These are phyloP conservation scores for Meloe dianella DNA, from an alignment of 2,888 invertebrate genomes.

Conservation along the genomic window DNA sequence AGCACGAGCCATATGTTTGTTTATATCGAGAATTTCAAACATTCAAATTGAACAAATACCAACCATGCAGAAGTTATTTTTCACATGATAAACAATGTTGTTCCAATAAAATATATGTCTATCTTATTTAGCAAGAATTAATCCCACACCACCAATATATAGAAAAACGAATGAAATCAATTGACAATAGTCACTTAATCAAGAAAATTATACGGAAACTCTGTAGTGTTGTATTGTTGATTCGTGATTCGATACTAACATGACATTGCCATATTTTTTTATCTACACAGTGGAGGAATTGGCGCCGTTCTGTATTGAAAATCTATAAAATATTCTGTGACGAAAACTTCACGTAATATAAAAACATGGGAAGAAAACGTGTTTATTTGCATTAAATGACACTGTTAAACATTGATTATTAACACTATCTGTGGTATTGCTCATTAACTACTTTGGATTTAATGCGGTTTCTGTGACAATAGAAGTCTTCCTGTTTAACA, in stretches of 20 bases:
- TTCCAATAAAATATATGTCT: constrained; percentile 29
- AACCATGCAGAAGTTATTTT: constrained; percentile 22
- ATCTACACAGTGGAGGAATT: too few species aligned
- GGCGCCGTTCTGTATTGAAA: too few species aligned
- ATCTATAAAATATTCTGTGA: too few species aligned
- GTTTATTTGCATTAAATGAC: too few species aligned
- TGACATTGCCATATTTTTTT: constrained; percentile 28
- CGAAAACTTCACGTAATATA: too few species aligned
- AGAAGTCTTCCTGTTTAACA: too few species aligned
- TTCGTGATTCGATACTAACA: constrained; percentile 25
- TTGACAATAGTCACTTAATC: constrained; percentile 33
- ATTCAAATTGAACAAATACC: constrained; percentile 24
- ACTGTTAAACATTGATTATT: too few species aligned
- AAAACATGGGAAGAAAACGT: too few species aligned
- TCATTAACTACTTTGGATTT: too few species aligned
- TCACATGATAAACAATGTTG: constrained; percentile 16
- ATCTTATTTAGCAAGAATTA: constrained; percentile 7
- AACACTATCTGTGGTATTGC: too few species aligned
- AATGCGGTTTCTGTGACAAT: too few species aligned
- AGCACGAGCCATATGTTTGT: constrained; percentile 4
- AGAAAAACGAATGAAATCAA: constrained; percentile 26
- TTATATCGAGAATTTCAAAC: constrained; percentile 16
- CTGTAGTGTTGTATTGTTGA: constrained; percentile 16
- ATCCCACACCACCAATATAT: not conserved
- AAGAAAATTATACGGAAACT: constrained; percentile 28